Evolutionary conservation across 2,113 vertebrate species (phyloP), one percentile per base, ranked within the genome.

Genomic region (Barbus barbus): DNA sequence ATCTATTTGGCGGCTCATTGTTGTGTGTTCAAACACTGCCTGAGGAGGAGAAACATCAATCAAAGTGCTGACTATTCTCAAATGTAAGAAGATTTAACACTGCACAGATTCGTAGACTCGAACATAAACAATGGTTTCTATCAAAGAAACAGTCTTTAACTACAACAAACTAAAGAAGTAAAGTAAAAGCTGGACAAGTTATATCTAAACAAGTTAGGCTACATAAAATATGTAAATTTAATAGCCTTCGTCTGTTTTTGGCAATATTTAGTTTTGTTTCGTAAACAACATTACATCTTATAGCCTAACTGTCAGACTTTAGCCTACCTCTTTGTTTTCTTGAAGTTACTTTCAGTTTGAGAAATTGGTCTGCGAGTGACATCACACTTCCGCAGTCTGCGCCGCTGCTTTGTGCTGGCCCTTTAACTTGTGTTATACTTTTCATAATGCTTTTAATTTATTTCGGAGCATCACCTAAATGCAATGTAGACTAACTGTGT

Each of bases 51-150:
- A 26, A 46, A 46, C n/a, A 28, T 7, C 1, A 26, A 61, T 41
- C 13, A 41, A 41, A 73, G 36, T 16, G 12, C n/a, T 24, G n/a
- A 3, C 38, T 73, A 44, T 73, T 73, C 38, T 26, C 13, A 26
- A 95, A 88, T 96, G 96, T 97, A 38, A 14, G 38, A 38, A 38
- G n/a, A 44, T 24, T 72, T 41, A 72, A 73, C 22, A 72, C 22
- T 24, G 22, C 12, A 13, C n/a, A 44, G 11, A 24, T 12, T 38
- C 20, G 1, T 12, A 69, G 1, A 9, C 18, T n/a, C 20, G 0
- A 2, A 33, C n/a, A n/a, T n/a, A n/a, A n/a, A n/a, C n/a, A 14
- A 33, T 22, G 18, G 18, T 5, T 36, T 69, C 9, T 38, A 12
- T 36, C 63, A 36, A 41, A 72, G 22, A 13, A 72, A 14, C 12